Conservation (phyloP, 23 tunicate species). For the Clavelina lepadiformis region DNA sequence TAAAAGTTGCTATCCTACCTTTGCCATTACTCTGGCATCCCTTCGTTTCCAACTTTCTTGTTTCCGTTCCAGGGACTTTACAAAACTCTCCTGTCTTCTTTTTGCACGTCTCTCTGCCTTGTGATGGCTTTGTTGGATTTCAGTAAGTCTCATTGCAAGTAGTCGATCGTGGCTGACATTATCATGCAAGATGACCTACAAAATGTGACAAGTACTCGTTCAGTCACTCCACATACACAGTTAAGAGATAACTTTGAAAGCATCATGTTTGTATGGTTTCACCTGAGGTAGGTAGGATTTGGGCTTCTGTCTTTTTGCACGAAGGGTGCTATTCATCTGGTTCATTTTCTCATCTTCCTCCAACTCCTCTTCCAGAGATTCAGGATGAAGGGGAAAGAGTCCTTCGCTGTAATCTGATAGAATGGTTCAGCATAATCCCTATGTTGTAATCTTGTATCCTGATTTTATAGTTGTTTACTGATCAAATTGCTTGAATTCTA, state of each 20-base stretch:
- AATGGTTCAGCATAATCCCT: not conserved
- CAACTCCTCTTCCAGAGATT: conserved; percentile 54
- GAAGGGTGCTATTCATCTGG: conserved; percentile 46
- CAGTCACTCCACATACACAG: not conserved
- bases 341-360: conserved; percentile 34
- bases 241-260: not conserved
- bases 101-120: conserved; percentile 52
- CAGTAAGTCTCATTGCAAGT: conserved; percentile 37
- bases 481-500: not conserved
- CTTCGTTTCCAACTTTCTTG: conserved; percentile 64
- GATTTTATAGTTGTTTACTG: not conserved
- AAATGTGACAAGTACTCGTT: not conserved
- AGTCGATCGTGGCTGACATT: conserved; percentile 77
- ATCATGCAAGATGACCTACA: conserved; percentile 70
- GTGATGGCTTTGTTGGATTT: conserved; percentile 41
- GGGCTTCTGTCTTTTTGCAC: conserved; percentile 53
- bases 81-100: conserved; percentile 49
- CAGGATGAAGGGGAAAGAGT: conserved; percentile 60
- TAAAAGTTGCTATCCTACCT: too few relatives aligned
- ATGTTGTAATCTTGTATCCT: not conserved
- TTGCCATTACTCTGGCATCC: conserved; percentile 47
- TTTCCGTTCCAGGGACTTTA: conserved; percentile 58
- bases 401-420: conserved; percentile 53
- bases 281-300: conserved; percentile 82
- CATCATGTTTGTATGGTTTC: not conserved